A percentile compares a stretch with the other conserved stretches of the same genome.
phyloP scores from a whole-genome alignment of 1,140 invertebrate species.

The Pectinophora gossypiella region DNA sequence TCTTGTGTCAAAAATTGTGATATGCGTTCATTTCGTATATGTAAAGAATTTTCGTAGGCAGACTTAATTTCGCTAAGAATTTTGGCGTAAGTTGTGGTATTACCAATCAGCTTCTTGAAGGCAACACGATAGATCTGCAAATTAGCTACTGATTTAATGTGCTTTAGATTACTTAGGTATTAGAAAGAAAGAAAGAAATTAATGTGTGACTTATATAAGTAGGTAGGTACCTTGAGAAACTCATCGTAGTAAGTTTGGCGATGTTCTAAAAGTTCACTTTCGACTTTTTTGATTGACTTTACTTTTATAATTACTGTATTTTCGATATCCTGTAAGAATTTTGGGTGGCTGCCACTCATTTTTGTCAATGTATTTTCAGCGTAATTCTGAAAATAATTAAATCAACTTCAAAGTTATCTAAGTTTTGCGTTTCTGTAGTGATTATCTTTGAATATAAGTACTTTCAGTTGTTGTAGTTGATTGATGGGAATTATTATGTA shows the following conservation, averaged over 20 bases:
- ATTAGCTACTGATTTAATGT: no score
- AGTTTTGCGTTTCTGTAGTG: constrained; percentile 41
- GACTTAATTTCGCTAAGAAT: constrained; percentile 53
- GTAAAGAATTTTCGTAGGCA: constrained; percentile 56
- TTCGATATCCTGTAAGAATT: constrained; percentile 54
- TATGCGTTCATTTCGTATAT: constrained; percentile 52
- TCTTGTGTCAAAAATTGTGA: constrained; percentile 54
- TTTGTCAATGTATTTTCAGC: no score
- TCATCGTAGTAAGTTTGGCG: constrained; percentile 46
- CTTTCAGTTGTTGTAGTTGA: no score
- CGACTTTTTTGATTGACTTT: constrained; percentile 35
- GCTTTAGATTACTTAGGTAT: no score
- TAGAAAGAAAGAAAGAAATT: no score
- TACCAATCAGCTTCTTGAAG: constrained; percentile 44
- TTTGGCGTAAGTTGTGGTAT: constrained; percentile 44
- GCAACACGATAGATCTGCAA: constrained; percentile 59
- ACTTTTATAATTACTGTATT: constrained; percentile 35
- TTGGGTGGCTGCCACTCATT: no score
- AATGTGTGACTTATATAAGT: no score
- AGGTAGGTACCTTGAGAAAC: constrained; percentile 39
- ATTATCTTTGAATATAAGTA: constrained; percentile 43
- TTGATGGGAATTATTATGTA: no score
- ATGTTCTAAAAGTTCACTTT: constrained; percentile 44
- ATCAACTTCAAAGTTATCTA: no score
- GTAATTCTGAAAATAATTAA: no score